phyloP scores from a whole-genome alignment of 2,113 vertebrate genomes.

The Campylomormyrus tamandua region DNA sequence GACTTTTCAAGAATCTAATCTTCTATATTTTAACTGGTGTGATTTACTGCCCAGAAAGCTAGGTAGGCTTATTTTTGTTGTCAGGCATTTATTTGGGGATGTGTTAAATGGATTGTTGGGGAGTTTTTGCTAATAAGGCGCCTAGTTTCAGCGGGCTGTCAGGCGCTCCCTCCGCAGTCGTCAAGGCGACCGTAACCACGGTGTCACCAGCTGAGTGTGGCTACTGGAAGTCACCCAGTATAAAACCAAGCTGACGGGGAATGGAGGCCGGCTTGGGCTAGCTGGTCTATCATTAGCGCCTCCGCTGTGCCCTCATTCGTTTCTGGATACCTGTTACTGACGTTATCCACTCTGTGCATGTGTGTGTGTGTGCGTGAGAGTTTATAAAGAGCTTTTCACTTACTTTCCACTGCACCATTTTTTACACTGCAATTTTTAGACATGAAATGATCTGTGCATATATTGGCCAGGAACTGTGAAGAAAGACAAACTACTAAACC shows the following conservation, averaged over 20 bases:
- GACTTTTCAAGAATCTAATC: background rate
- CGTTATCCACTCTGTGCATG: conserved; percentile 20
- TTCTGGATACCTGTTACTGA: conserved; percentile 9
- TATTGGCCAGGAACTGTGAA: background rate
- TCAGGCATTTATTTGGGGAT: background rate
- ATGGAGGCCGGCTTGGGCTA: background rate
- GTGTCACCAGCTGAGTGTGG: conserved; percentile 1
- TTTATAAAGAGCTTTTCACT: background rate
- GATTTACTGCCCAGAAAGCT: background rate
- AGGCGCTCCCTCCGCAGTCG: background rate
- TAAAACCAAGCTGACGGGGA: background rate
- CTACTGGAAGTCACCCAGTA: background rate
- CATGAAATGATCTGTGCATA: background rate
- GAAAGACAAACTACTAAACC: background rate
- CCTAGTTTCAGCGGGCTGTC: background rate
- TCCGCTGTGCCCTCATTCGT: background rate
- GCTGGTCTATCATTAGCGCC: background rate
- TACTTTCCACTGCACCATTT: conserved; percentile 6
- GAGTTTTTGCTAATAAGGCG: background rate
- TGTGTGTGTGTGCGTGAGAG: conserved; percentile 8
- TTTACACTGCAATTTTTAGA: background rate
- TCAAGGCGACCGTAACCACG: background rate
- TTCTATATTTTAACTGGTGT: background rate
- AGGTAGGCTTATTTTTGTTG: background rate
- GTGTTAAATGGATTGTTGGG: background rate